Conservation (phyloP, 2,888 invertebrate genomes). For the Cistogaster globosa region DNA sequence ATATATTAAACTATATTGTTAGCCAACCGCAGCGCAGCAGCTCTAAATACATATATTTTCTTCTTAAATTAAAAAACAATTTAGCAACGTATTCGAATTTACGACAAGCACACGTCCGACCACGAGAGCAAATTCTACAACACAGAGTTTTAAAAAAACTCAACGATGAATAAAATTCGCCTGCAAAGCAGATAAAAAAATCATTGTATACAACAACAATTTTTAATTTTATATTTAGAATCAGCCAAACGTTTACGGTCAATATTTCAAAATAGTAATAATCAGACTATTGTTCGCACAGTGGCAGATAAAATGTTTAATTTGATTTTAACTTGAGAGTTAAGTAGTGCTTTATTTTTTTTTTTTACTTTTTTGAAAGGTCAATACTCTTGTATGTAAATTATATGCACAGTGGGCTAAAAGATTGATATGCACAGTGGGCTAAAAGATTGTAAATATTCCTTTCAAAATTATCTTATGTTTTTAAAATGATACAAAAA, state of each 20-base stretch:
- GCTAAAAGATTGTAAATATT: no score
- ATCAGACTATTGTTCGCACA: conserved; percentile 30
- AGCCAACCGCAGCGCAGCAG: conserved; percentile 74
- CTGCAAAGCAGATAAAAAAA: conserved; percentile 44
- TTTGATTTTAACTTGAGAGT: not conserved
- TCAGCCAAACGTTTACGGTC: conserved; percentile 60
- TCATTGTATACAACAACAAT: no score
- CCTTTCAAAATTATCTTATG: no score
- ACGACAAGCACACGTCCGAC: conserved; percentile 70
- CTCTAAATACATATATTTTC: conserved; percentile 64
- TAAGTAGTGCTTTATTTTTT: not conserved
- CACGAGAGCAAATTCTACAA: conserved; percentile 73
- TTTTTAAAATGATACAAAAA: no score
- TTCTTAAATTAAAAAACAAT: conserved; percentile 54
- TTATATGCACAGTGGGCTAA: no score
- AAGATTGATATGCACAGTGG: no score
- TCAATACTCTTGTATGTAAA: no score
- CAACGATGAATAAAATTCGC: conserved; percentile 50
- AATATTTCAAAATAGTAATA: conserved; percentile 40
- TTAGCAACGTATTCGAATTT: conserved; percentile 59
- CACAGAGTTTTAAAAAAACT: conserved; percentile 64
- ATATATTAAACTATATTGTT: conserved; percentile 64
- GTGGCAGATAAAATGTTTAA: conserved; percentile 1
- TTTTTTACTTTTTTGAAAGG: not conserved
- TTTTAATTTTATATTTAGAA: conserved; percentile 62